Evolutionary conservation across 2,888 invertebrate species (phyloP), one percentile per base, ranked within the genome.

Genomic region (Gandaritis pyraliata): DNA sequence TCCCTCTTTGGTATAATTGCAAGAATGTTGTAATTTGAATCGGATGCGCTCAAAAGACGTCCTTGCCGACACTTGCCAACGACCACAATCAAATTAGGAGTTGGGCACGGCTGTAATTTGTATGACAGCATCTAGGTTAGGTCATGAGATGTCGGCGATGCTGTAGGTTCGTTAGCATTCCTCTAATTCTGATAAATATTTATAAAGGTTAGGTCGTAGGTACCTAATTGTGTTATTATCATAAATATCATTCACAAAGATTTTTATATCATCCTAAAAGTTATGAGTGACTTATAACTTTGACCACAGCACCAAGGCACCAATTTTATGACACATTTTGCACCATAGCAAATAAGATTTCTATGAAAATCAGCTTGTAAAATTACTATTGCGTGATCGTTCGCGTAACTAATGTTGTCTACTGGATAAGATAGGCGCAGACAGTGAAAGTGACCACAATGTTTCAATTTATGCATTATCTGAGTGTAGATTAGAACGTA

Each of bases 361-460:
- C 36, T 54, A 46, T 46, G 15, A 43, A 46, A 29, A 29, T 50
- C 18, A n/a, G 36, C 16, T 11, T 33, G 33, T 16, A 33, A 23
- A 23, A 23, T 46, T 18, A 46, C 16, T n/a, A 75, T 83, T 61
- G 83, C 83, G 79, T 84, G 85, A 69, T 70, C 60, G 66, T 65
- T 68, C 45, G 16, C 45, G 46, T 41, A 61, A 73, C 72, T 69
- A 66, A 43, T 48, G 16, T 36, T 30, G 7, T 6, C 10, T 33
- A 1, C 30, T 11, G 43, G 16, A 16, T 38, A 18, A 4, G 23
- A n/a, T 36, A 49, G 52, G 6, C 23, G 23, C 61, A 65, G 68
- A 52, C 69, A 78, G 82, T 74, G 82, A 82, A 82, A 82, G 82
- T 81, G 67, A 62, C 63, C 66, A 61, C 66, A 63, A 57, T 53